Evolutionary conservation across 2,888 invertebrate species (phyloP).

Genomic region (Pelosia muscerda): DNA sequence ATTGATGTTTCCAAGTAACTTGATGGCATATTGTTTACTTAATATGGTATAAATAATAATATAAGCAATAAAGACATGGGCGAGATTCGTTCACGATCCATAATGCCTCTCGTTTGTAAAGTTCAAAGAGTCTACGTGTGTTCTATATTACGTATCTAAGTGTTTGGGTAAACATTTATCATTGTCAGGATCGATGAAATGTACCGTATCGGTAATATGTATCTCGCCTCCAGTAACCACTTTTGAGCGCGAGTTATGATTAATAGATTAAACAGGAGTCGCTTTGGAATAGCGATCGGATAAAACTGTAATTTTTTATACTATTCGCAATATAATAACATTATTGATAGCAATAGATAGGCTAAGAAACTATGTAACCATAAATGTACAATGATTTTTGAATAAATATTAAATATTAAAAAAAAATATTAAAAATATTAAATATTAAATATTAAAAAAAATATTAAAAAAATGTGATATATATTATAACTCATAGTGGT

Average conservation of each 20-base stretch:
- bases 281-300: neutral
- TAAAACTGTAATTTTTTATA: too few relatives aligned
- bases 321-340: too few relatives aligned
- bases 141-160: neutral
- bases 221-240: neutral
- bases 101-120: neutral
- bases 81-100: neutral
- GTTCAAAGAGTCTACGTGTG: conserved; percentile 7
- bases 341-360: too few relatives aligned
- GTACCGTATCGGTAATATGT: neutral
- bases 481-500: too few relatives aligned
- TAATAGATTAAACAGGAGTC: neutral
- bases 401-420: too few relatives aligned
- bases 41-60: conserved; percentile 3
- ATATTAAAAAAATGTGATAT: too few relatives aligned
- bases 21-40: neutral
- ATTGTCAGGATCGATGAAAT: neutral
- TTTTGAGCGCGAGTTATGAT: neutral
- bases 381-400: too few relatives aligned
- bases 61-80: neutral
- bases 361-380: too few relatives aligned
- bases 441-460: too few relatives aligned
- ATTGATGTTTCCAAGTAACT: conserved; percentile 1
- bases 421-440: too few relatives aligned
- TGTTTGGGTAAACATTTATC: neutral